phyloP scores from a whole-genome alignment of 2,888 invertebrate species.

The Smittia sp. region DNA sequence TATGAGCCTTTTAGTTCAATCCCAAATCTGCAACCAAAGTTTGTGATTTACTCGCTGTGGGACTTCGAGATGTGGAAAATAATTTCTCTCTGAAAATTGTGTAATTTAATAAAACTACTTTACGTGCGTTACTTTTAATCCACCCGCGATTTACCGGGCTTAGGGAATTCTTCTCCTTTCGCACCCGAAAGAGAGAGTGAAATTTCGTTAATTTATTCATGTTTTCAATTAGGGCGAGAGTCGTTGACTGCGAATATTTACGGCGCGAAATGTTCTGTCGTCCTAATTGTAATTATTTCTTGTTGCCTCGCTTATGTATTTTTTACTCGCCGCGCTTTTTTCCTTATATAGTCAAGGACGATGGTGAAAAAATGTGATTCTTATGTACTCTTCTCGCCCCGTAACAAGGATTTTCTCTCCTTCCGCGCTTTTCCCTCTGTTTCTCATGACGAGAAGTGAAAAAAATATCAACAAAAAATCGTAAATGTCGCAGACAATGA shows the following conservation, averaged over 20 bases:
- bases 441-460: slow-evolving; percentile 8
- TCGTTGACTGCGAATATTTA: slow-evolving; percentile 2
- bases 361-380: slow-evolving; percentile 12
- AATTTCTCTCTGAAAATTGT: no score
- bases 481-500: slow-evolving; percentile 40
- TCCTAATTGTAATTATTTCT: slow-evolving; percentile 14
- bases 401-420: slow-evolving; percentile 18
- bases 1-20: slow-evolving; percentile 43
- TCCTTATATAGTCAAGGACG: slow-evolving; percentile 25
- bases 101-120: no score
- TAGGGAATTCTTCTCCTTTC: background rate
- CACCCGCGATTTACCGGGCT: background rate
- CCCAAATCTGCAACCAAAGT: slow-evolving; percentile 43
- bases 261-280: background rate
- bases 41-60: no score
- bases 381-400: slow-evolving; percentile 10
- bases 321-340: slow-evolving; percentile 15
- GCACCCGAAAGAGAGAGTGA: background rate
- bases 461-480: slow-evolving; percentile 41
- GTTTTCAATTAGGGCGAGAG: slow-evolving; percentile 9
- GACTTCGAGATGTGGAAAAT: no score
- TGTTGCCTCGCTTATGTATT: slow-evolving; percentile 9
- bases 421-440: background rate
- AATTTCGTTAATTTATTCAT: background rate
- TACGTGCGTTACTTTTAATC: background rate